These are phyloP conservation scores for Mamestra brassicae DNA, from an alignment of 2,888 invertebrate species.

Conservation along the genomic window DNA sequence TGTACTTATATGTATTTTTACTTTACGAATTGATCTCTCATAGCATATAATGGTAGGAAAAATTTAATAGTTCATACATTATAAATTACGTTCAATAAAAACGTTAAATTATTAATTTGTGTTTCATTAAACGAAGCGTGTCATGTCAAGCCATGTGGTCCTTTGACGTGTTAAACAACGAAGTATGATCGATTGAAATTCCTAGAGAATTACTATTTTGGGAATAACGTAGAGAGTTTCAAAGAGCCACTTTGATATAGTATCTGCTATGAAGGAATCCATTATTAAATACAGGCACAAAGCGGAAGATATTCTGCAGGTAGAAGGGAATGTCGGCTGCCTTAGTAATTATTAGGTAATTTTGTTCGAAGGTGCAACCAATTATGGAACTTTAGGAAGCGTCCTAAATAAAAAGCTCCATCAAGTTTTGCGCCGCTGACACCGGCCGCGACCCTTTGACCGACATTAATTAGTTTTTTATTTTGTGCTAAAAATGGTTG, in stretches of 20 bases:
- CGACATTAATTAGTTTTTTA: conserved; percentile 82
- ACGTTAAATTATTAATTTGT: conserved; percentile 82
- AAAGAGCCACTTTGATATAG: conserved; percentile 73
- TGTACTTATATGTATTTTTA: conserved; percentile 74
- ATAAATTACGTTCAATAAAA: conserved; percentile 90
- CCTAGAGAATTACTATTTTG: conserved; percentile 61
- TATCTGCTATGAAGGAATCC: conserved; percentile 67
- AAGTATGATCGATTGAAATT: conserved; percentile 51
- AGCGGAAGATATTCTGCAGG: conserved; percentile 39
- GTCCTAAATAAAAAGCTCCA: conserved; percentile 75
- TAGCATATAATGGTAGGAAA: conserved; percentile 80
- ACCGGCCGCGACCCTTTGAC: conserved; percentile 76
- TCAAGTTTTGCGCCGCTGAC: conserved; percentile 74
- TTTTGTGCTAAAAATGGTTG: conserved; percentile 53
- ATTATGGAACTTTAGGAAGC: conserved; percentile 70
- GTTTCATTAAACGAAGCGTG: conserved; percentile 64
- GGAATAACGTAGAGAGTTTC: conserved; percentile 65
- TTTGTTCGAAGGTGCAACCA: conserved; percentile 60
- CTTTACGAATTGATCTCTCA: conserved; percentile 79
- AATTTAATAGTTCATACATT: conserved; percentile 82
- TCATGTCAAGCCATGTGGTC: neutral
- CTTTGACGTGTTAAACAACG: conserved; percentile 15
- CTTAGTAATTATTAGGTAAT: conserved; percentile 46
- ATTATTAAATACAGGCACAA: conserved; percentile 73
- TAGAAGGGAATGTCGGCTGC: conserved; percentile 27